These are phyloP conservation scores for Cryptops parisi DNA, from an alignment of 2,888 invertebrate species.

Conservation along the genomic window DNA sequence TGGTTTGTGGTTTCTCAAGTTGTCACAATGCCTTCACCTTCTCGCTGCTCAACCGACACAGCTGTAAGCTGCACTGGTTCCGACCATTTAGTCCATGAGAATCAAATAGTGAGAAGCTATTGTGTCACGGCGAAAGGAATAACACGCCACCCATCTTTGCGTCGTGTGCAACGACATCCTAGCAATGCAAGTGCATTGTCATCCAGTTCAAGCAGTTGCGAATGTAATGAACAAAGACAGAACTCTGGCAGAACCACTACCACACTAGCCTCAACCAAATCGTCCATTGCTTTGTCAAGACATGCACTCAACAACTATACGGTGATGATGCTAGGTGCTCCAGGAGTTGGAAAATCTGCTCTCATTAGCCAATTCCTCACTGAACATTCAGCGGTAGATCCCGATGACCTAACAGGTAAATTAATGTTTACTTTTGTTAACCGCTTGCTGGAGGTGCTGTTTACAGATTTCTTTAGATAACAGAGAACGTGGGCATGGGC, in stretches of 20 bases:
- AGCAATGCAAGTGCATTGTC: background rate
- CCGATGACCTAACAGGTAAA: constrained; percentile 5
- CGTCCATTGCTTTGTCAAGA: background rate
- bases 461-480: too few species aligned
- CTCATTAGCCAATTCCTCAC: constrained; percentile 49
- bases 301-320: background rate
- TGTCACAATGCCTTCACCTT: background rate
- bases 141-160: too few species aligned
- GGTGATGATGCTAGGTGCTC: background rate
- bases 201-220: background rate
- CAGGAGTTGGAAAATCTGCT: background rate
- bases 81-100: too few species aligned
- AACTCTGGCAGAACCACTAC: background rate
- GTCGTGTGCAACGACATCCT: too few species aligned
- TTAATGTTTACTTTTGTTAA: background rate
- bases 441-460: too few species aligned
- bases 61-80: background rate
- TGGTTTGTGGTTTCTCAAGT: too few species aligned
- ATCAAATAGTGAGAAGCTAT: too few species aligned
- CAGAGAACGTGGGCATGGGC: too few species aligned
- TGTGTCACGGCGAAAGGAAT: too few species aligned
- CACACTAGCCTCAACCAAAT: background rate
- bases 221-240: background rate
- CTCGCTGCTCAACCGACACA: background rate
- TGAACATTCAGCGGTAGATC: background rate